Evolutionary conservation across 2,888 invertebrate species (phyloP).

Genomic region (Lycaena phlaeas): DNA sequence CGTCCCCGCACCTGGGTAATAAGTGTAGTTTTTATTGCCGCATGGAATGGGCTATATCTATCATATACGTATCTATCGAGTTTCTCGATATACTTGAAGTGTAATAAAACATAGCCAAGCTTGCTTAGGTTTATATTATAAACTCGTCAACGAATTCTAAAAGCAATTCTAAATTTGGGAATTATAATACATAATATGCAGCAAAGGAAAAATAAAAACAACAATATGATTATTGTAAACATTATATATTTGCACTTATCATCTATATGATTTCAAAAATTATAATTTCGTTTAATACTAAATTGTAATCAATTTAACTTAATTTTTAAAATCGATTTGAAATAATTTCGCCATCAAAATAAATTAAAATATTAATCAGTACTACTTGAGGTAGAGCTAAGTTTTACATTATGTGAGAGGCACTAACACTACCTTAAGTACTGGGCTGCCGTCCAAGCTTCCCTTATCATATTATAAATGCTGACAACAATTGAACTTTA

Average conservation of each 20-base stretch:
- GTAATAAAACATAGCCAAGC: too few relatives aligned
- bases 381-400: slow-evolving; percentile 14
- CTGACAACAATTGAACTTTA: slow-evolving; percentile 26
- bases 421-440: slow-evolving; percentile 38
- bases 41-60: too few relatives aligned
- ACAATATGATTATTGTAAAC: slow-evolving; percentile 1
- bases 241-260: slow-evolving; percentile 7
- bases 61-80: too few relatives aligned
- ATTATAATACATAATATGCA: too few relatives aligned
- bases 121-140: too few relatives aligned
- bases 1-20: too few relatives aligned
- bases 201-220: not conserved
- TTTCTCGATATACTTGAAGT: too few relatives aligned
- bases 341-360: slow-evolving; percentile 4
- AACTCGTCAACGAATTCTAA: too few relatives aligned
- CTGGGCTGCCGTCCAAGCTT: slow-evolving; percentile 37
- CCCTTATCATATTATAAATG: slow-evolving; percentile 39
- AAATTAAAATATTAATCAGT: slow-evolving; percentile 13
- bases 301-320: not conserved
- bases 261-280: slow-evolving; percentile 4
- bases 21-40: too few relatives aligned
- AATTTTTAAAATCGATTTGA: not conserved
- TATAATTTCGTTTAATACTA: not conserved
- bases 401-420: slow-evolving; percentile 6
- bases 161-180: too few relatives aligned